These are phyloP conservation scores for Syncerus caffer DNA, from an alignment of 2,797 vertebrate species.

Conservation along the genomic window DNA sequence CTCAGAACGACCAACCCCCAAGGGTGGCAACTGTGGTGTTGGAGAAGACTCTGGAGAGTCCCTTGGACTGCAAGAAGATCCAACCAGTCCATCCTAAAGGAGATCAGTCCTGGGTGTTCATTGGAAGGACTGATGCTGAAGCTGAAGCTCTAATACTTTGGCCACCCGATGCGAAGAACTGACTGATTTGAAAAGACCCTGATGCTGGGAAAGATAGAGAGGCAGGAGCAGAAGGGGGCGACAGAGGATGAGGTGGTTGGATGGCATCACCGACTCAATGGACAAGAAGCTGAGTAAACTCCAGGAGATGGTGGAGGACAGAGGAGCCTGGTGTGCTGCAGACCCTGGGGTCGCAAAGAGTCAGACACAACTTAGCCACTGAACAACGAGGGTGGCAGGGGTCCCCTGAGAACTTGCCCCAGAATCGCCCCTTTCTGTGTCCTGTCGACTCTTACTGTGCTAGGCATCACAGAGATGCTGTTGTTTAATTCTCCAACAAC, in stretches of 20 bases:
- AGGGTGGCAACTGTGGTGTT: background rate
- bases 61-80: background rate
- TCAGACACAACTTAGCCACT: background rate
- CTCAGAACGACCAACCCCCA: accelerated
- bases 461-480: accelerated
- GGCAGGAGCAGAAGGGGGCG: background rate
- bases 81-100: background rate
- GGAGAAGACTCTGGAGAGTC: background rate
- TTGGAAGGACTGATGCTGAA: background rate
- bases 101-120: background rate
- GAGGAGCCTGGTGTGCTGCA: background rate
- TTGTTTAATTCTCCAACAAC: accelerated
- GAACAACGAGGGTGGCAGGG: accelerated
- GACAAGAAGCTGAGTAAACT: background rate
- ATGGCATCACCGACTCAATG: background rate
- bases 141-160: background rate
- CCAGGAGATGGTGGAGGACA: background rate
- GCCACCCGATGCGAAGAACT: background rate
- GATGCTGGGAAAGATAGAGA: background rate
- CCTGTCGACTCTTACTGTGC: accelerated
- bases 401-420: accelerated
- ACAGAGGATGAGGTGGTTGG: background rate
- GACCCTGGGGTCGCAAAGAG: background rate
- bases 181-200: background rate
- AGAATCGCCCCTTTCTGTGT: accelerated